A percentile compares a stretch with the other conserved stretches of the same genome.
phyloP scores from a whole-genome alignment of 1,140 invertebrate species.

The Temnothorax curvispinosus region DNA sequence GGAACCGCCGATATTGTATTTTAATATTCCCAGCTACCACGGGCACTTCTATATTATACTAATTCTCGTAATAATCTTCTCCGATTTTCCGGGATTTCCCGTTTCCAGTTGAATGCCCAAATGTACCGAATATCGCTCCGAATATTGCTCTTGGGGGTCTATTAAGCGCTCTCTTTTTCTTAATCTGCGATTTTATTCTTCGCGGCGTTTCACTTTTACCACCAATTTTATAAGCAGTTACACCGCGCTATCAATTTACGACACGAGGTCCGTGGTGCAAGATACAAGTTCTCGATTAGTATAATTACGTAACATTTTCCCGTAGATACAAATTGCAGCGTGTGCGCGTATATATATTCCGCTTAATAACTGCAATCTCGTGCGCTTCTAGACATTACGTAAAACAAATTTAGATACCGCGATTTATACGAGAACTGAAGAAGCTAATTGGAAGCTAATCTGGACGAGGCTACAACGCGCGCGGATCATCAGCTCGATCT shows the following conservation, averaged over 20 bases:
- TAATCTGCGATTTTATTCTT: not conserved
- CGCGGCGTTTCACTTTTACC: not conserved
- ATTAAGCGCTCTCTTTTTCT: not conserved
- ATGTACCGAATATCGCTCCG: not conserved
- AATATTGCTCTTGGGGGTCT: not conserved
- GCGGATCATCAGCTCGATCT: not conserved
- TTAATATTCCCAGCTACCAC: constrained; percentile 11
- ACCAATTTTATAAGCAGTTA: not conserved
- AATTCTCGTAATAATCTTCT: constrained; percentile 9
- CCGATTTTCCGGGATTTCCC: not conserved
- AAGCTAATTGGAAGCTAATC: constrained; percentile 22
- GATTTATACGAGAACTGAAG: not conserved
- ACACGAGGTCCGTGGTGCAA: not conserved
- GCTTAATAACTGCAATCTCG: constrained; percentile 5
- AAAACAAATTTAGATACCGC: constrained; percentile 25
- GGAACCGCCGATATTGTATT: not conserved
- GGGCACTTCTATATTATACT: not conserved
- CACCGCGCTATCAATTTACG: not conserved
- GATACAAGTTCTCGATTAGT: constrained; percentile 5
- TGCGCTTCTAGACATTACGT: not conserved
- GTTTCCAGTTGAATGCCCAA: not conserved
- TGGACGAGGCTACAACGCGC: not conserved
- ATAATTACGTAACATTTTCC: not conserved
- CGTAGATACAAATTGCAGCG: not conserved
- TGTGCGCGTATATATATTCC: not conserved